Base-by-base conservation (phyloP, 2,888 invertebrate species). In the Geotrupes spiniger region DNA sequence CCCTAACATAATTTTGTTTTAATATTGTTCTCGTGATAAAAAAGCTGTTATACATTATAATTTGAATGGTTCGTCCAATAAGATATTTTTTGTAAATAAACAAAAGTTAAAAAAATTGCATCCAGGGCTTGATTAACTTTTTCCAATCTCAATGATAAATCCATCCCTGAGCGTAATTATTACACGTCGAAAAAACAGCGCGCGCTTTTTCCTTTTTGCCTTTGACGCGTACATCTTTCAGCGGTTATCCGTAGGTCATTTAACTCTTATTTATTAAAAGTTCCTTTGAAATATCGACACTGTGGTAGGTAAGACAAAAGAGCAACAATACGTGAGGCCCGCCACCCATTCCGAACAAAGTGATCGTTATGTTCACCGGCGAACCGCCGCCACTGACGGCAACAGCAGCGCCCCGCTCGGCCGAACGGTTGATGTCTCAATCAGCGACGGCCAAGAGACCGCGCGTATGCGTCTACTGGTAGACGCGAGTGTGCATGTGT, bases 281-380 rank as follows among this genome's bases (percentile, higher is more conserved):
- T 37, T 31, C 17, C 45, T 36, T 45, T 41, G 45, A 50, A 50
- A 46, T 50, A 50, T 50, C 42, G 45, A 41, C 44, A 45, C 44
- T 50, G 49, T 50, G 49, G 49, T 50, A 45, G 49, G 49, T 50
- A 50, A 50, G 36, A 49, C 49, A 49, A 49, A 49, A 50, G 49
- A 46, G 44, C 26, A 45, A 41, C 42, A 37, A 48, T 48, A 36
- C 48, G 42, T 48, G 48, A 37, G 49, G 40, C 41, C 39, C 44
- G 36, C 49, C 49, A 50, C 49, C 49, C 44, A 50, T 37, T 39
- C 42, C 31, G 40, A 36, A 36, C 44, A 42, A 36, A 37, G 45
- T 36, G 46, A 46, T 41, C 41, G 45, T 49, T 45, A 45, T 21
- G 25, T 40, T 46, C 45, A 37, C 45, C 28, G 38, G 42, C 36